Percentiles rank a stretch among this genome's conserved stretches.
phyloP scores from a whole-genome alignment of 2,797 vertebrate species.

The Peromyscus melanophrys region DNA sequence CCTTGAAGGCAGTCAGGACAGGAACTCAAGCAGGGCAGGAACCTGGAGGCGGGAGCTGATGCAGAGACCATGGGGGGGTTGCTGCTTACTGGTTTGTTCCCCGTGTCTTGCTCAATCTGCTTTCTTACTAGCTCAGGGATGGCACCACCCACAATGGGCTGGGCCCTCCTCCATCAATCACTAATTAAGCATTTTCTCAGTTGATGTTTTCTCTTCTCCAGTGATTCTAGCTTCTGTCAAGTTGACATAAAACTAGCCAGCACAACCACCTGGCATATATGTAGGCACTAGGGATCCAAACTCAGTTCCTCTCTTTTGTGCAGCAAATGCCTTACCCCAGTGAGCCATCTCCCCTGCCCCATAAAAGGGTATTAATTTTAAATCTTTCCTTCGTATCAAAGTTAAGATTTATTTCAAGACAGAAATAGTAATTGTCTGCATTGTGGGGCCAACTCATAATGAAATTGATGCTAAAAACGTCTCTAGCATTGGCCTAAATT shows the following conservation, averaged over 20 bases:
- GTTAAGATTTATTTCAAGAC: slow-evolving; percentile 51
- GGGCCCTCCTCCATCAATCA: background rate
- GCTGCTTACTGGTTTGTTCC: background rate
- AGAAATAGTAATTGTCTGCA: slow-evolving; percentile 59
- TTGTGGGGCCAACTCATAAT: slow-evolving; percentile 42
- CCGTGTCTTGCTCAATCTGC: background rate
- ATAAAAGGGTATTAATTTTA: slow-evolving; percentile 49
- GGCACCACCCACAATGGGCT: background rate
- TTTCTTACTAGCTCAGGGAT: background rate
- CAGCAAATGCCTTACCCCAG: background rate
- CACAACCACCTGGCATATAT: background rate
- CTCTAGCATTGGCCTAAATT: slow-evolving; percentile 38
- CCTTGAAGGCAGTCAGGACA: background rate
- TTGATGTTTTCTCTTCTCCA: background rate
- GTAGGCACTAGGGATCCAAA: background rate
- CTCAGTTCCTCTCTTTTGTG: background rate
- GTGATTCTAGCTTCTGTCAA: background rate
- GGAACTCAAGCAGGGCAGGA: background rate
- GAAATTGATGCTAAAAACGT: slow-evolving; percentile 40
- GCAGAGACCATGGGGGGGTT: background rate
- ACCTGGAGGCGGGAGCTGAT: background rate
- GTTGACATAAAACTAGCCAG: background rate
- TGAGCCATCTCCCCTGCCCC: background rate
- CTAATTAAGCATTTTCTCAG: background rate
- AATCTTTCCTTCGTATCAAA: slow-evolving; percentile 53